Percentiles rank a stretch among this genome's conserved stretches.
These are phyloP conservation scores for Cryptotis parvus DNA, from an alignment of 2,113 vertebrate species.

Conservation along the genomic window DNA sequence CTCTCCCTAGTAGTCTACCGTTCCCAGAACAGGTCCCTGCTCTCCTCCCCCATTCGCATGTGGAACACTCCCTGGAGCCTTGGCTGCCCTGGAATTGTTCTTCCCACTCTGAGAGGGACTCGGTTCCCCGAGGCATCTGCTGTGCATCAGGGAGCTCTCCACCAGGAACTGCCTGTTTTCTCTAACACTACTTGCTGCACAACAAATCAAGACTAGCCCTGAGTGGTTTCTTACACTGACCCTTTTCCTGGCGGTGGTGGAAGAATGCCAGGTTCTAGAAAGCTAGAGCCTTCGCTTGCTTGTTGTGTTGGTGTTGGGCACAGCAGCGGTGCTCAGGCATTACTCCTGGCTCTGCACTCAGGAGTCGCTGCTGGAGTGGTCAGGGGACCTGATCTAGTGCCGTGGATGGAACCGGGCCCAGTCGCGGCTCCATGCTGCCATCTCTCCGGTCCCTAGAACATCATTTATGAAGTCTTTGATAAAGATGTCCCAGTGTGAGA, in stretches of 20 bases:
- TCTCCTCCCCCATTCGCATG: neutral
- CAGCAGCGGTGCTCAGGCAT: too few relatives aligned
- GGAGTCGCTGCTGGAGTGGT: too few relatives aligned
- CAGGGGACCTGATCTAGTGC: too few relatives aligned
- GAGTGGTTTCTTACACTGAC: neutral
- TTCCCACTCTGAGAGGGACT: neutral
- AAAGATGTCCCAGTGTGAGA: too few relatives aligned
- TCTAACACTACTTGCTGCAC: neutral
- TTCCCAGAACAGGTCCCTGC: constrained; percentile 53
- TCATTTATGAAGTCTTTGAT: too few relatives aligned
- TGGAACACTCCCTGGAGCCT: neutral
- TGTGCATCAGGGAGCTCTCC: neutral
- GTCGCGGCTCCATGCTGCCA: too few relatives aligned
- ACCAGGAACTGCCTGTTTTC: neutral
- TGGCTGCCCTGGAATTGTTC: neutral
- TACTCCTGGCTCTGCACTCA: too few relatives aligned
- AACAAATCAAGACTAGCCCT: neutral
- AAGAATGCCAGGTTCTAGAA: neutral
- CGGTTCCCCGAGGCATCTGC: neutral
- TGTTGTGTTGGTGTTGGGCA: too few relatives aligned
- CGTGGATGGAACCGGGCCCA: too few relatives aligned
- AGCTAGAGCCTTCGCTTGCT: too few relatives aligned
- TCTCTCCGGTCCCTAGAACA: too few relatives aligned
- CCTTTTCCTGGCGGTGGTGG: too few relatives aligned
- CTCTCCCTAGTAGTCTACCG: constrained; percentile 65